These are phyloP conservation scores for Hippocampus guttulatus DNA, from an alignment of 2,113 vertebrate genomes.

Conservation along the genomic window DNA sequence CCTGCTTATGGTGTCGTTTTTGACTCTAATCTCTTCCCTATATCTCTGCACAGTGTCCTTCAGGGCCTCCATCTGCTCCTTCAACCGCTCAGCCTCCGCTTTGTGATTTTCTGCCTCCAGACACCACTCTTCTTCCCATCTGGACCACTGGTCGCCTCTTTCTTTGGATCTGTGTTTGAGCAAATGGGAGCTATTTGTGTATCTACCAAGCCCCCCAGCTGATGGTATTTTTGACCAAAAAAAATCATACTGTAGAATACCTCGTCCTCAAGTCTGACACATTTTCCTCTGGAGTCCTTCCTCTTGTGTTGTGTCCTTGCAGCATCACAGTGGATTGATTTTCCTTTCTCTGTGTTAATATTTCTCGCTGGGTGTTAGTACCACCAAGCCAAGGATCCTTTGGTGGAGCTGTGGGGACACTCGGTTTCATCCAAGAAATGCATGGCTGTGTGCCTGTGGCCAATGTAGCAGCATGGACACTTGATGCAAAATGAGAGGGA, in stretches of 20 bases:
- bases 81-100: conserved; percentile 63
- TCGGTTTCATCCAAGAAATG: conserved; percentile 32
- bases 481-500: conserved; percentile 67
- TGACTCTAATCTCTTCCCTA: conserved; percentile 60
- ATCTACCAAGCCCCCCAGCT: neutral
- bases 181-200: conserved; percentile 4
- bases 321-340: conserved; percentile 58
- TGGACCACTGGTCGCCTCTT: conserved; percentile 30
- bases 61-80: conserved; percentile 62
- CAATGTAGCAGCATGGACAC: conserved; percentile 18
- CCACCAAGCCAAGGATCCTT: conserved; percentile 52
- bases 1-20: conserved; percentile 61
- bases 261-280: conserved; percentile 22
- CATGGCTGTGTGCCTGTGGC: conserved; percentile 12
- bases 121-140: conserved; percentile 50
- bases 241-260: conserved; percentile 26
- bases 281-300: conserved; percentile 15
- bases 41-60: conserved; percentile 48
- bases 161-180: conserved; percentile 45
- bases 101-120: conserved; percentile 54
- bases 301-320: conserved; percentile 28
- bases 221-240: neutral
- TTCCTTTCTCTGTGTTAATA: conserved; percentile 56
- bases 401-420: conserved; percentile 16
- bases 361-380: conserved; percentile 57